A percentile compares a stretch with the other conserved stretches of the same genome.
Conservation (phyloP, 2,113 vertebrate species). For the Anarrhichthys ocellatus region DNA sequence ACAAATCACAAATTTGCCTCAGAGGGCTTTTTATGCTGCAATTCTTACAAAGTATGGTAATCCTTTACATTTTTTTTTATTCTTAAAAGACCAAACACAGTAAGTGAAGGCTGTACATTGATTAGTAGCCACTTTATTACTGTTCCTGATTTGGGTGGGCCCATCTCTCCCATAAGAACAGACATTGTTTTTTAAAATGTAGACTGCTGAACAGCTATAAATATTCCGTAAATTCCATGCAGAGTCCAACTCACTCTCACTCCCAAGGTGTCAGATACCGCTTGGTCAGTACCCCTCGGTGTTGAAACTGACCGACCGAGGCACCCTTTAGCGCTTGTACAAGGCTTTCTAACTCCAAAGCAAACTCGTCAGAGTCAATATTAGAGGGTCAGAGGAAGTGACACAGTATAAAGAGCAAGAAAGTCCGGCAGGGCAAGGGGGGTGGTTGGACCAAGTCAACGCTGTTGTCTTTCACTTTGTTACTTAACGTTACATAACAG, state of each 20-base stretch:
- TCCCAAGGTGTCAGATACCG: too few relatives aligned
- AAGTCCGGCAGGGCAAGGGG: background rate
- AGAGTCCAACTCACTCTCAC: too few relatives aligned
- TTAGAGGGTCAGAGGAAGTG: too few relatives aligned
- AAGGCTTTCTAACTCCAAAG: background rate
- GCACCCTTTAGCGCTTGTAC: background rate
- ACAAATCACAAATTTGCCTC: too few relatives aligned
- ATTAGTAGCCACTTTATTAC: background rate
- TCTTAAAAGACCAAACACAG: background rate
- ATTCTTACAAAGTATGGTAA: background rate
- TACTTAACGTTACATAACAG: background rate
- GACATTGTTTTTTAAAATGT: background rate
- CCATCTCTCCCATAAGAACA: background rate
- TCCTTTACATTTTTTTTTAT: background rate
- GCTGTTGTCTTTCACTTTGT: background rate
- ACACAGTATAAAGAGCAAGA: background rate
- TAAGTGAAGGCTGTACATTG: background rate
- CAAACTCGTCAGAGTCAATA: too few relatives aligned
- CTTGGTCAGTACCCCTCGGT: too few relatives aligned
- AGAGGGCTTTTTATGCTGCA: background rate
- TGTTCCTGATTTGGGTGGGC: background rate
- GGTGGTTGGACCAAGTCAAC: too few relatives aligned
- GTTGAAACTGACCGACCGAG: background rate
- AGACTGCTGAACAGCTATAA: too few relatives aligned
- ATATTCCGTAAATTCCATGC: too few relatives aligned